These are phyloP conservation scores for Drosophila macrothrix DNA, from an alignment of 2,888 invertebrate genomes.

Conservation along the genomic window DNA sequence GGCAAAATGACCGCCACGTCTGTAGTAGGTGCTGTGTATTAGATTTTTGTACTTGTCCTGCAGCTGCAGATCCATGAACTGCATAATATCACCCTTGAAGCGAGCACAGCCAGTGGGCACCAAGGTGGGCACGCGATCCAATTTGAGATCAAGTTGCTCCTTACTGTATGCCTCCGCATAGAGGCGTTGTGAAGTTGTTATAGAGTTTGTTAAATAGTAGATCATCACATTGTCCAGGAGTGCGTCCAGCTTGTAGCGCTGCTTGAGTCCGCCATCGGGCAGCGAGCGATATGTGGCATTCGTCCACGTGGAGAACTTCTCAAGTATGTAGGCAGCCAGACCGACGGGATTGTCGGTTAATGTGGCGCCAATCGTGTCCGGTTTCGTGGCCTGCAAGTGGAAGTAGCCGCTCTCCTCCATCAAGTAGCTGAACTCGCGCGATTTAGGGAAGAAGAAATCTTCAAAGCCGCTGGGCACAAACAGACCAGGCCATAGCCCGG, in stretches of 20 bases:
- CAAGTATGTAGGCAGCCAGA: conserved; percentile 94
- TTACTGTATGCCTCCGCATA: conserved; percentile 87
- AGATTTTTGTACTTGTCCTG: conserved; percentile 88
- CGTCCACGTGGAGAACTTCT: conserved; percentile 92
- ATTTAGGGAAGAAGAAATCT: conserved; percentile 86
- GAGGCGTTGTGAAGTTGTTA: conserved; percentile 89
- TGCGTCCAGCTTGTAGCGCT: conserved; percentile 86
- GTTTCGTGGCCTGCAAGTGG: conserved; percentile 94
- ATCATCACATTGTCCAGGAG: conserved; percentile 91
- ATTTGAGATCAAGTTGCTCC: conserved; percentile 55
- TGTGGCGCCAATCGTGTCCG: conserved; percentile 91
- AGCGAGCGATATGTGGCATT: conserved; percentile 86
- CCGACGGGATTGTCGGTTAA: conserved; percentile 89
- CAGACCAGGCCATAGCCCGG: conserved; percentile 87
- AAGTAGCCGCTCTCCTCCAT: conserved; percentile 87
- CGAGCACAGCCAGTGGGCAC: conserved; percentile 91
- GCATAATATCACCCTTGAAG: conserved; percentile 89
- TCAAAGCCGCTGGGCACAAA: conserved; percentile 86
- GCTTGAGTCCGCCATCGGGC: conserved; percentile 88
- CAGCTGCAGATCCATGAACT: conserved; percentile 87
- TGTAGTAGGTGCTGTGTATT: conserved; percentile 88
- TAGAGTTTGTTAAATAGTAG: conserved; percentile 91
- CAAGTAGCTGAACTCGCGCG: conserved; percentile 63
- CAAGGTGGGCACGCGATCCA: conserved; percentile 87
- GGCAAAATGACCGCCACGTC: conserved; percentile 94